Percentiles rank a stretch among this genome's conserved stretches.
phyloP scores from a whole-genome alignment of 2,797 vertebrate genomes.

The Danio kyathit region DNA sequence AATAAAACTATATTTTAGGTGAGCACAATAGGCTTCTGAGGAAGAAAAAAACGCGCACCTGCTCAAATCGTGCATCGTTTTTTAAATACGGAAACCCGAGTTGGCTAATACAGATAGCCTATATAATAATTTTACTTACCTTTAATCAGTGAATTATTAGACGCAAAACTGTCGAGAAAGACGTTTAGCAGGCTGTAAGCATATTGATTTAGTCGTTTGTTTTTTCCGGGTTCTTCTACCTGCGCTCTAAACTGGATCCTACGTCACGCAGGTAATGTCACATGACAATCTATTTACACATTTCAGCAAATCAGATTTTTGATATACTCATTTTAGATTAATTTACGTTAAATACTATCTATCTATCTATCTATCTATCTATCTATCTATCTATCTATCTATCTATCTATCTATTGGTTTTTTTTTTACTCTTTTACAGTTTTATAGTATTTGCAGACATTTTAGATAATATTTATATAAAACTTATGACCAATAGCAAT shows the following conservation, averaged over 20 bases:
- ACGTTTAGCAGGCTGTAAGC: neutral
- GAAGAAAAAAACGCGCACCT: neutral
- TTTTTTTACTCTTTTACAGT: no score
- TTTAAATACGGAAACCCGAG: neutral
- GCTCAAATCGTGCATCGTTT: neutral
- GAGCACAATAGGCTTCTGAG: neutral
- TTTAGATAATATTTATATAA: no score
- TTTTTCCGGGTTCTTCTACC: neutral
- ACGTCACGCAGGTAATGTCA: constrained; percentile 16
- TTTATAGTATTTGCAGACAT: no score
- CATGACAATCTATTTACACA: neutral
- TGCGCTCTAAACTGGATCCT: no score
- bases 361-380: no score
- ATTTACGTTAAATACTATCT: no score
- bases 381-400: no score
- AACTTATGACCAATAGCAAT: no score
- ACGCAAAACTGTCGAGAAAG: neutral
- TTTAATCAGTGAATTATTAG: neutral
- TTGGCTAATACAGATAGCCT: neutral
- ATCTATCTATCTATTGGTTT: no score
- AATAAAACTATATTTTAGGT: neutral
- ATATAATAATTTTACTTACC: neutral
- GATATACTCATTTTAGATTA: no score
- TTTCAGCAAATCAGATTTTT: no score
- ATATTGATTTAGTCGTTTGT: no score